Evolutionary conservation across 2,888 invertebrate species (phyloP).

Genomic region (Arctia plantaginis): DNA sequence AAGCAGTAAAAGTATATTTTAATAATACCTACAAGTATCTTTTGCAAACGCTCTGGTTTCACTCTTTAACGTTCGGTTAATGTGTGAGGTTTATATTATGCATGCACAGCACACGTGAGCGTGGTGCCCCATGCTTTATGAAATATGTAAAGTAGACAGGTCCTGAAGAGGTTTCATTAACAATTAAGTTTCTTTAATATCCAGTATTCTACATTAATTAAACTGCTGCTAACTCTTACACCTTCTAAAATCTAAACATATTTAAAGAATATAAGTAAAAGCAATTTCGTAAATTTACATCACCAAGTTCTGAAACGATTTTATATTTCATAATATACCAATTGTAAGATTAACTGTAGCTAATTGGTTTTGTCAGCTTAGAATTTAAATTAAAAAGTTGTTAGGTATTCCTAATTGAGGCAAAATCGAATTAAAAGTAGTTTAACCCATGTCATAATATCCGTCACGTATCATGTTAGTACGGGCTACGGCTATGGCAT

Average conservation of each 20-base stretch:
- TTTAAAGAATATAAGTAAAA: neutral
- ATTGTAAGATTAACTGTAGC: neutral
- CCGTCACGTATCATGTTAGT: neutral
- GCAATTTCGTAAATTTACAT: neutral
- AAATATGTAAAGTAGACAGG: neutral
- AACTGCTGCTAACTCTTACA: neutral
- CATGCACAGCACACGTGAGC: neutral
- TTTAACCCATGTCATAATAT: neutral
- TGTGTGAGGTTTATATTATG: conserved; percentile 10
- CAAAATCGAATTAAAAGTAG: neutral
- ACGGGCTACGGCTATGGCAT: neutral
- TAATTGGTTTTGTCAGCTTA: neutral
- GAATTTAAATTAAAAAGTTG: neutral
- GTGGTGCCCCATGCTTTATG: neutral
- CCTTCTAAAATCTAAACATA: neutral
- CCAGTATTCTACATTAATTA: neutral
- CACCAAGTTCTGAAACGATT: neutral
- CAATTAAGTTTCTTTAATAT: neutral
- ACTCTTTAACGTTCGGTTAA: conserved; percentile 15
- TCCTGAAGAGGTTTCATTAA: neutral
- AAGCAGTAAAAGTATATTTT: conserved; percentile 52
- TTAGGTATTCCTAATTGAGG: neutral
- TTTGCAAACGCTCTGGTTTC: conserved; percentile 38
- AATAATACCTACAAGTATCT: conserved; percentile 48
- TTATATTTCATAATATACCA: neutral